These are phyloP conservation scores for Sardina pilchardus DNA, from an alignment of 2,113 vertebrate genomes.

Conservation along the genomic window DNA sequence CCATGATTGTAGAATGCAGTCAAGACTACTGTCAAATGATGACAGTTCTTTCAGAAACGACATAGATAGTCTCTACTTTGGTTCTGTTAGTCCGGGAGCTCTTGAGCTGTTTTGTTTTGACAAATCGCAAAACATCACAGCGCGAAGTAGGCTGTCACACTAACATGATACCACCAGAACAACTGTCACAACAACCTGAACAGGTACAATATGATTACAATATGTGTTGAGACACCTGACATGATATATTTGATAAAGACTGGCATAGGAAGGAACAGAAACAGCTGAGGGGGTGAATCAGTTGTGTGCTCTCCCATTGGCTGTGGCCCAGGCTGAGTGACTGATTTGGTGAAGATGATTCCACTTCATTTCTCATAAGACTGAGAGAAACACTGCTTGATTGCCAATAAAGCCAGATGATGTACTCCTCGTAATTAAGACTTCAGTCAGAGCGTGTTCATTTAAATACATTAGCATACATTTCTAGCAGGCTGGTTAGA, in stretches of 20 bases:
- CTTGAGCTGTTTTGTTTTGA: not conserved
- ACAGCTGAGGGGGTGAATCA: not conserved
- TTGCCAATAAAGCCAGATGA: conserved; percentile 3
- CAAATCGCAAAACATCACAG: not conserved
- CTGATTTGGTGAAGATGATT: not conserved
- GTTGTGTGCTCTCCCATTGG: not conserved
- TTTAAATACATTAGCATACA: conserved; percentile 16
- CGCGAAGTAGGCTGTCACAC: not conserved
- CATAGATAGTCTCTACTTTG: not conserved
- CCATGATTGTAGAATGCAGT: too few relatives aligned
- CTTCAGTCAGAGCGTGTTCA: not conserved
- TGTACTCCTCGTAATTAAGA: not conserved
- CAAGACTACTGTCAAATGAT: not conserved
- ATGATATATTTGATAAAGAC: not conserved
- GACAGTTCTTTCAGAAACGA: not conserved
- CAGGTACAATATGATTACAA: not conserved
- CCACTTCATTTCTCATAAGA: not conserved
- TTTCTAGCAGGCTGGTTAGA: not conserved
- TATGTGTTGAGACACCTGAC: not conserved
- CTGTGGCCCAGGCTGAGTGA: not conserved
- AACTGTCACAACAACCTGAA: not conserved
- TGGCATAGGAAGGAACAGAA: not conserved
- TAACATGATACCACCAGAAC: not conserved
- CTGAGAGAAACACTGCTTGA: not conserved
- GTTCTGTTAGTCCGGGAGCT: not conserved